phyloP scores from a whole-genome alignment of 1,140 invertebrate genomes.

The Sipha flava region DNA sequence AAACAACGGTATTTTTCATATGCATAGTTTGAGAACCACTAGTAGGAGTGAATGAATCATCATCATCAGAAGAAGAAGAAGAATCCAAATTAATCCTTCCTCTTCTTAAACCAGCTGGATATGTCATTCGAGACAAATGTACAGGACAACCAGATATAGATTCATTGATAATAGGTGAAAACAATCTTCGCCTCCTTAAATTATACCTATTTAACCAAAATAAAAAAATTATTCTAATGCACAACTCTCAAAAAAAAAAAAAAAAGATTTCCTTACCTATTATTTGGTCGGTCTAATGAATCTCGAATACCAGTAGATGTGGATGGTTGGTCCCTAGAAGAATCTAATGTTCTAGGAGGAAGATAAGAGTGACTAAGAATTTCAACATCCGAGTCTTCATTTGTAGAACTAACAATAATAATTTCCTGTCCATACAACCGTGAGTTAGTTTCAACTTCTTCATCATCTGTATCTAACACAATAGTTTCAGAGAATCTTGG shows the following conservation, averaged over 20 bases:
- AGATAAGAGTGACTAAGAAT: neutral
- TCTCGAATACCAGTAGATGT: constrained; percentile 9
- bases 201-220: neutral
- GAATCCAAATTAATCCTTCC: neutral
- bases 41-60: neutral
- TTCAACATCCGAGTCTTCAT: constrained; percentile 6
- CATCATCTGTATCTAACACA: neutral
- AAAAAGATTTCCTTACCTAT: neutral
- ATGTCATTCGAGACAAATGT: neutral
- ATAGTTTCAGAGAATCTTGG: neutral
- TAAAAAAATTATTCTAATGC: neutral
- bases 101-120: neutral
- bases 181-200: neutral
- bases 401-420: neutral
- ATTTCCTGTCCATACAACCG: neutral
- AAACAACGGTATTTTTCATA: neutral
- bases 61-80: constrained; percentile 10
- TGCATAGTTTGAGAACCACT: neutral
- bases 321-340: neutral
- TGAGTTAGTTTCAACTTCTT: neutral
- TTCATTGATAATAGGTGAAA: neutral
- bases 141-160: neutral
- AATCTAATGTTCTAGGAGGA: neutral
- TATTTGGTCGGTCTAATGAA: neutral
- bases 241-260: neutral